Percentiles rank a stretch among this genome's conserved stretches.
Conservation (phyloP, 2,113 vertebrate genomes). For the Colius striatus region DNA sequence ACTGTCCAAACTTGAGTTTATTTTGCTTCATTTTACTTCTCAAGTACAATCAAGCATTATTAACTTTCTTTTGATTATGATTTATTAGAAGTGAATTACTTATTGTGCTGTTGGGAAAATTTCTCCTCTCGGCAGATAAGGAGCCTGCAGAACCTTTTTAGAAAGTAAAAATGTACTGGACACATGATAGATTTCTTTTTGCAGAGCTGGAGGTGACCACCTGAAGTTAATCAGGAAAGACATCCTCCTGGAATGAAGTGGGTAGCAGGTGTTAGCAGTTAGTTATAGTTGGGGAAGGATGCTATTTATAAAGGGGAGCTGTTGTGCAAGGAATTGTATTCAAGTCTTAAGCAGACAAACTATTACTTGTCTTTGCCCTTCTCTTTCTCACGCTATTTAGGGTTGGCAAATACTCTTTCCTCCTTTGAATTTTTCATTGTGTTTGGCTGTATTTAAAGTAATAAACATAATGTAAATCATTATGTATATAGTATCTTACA, state of each 20-base stretch:
- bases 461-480: neutral
- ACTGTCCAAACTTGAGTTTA: neutral
- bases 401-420: neutral
- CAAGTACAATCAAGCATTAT: conserved; percentile 1
- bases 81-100: conserved; percentile 47
- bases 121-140: neutral
- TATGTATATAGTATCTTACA: neutral
- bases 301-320: conserved; percentile 43
- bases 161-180: neutral
- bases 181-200: neutral
- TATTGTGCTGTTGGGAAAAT: conserved; percentile 10
- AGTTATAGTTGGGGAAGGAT: conserved; percentile 13
- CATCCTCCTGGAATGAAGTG: conserved; percentile 22
- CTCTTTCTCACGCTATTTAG: neutral
- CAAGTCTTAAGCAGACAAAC: neutral
- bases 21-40: conserved; percentile 40
- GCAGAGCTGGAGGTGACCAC: conserved; percentile 59
- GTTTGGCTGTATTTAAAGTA: neutral
- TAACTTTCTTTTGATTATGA: conserved; percentile 26
- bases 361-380: neutral
- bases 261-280: conserved; percentile 67
- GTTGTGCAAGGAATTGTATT: neutral
- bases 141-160: conserved; percentile 2
- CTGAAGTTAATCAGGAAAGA: conserved; percentile 66
- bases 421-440: neutral